Conservation (phyloP, 2,797 vertebrate genomes). For the Tokudaia muenninki region DNA sequence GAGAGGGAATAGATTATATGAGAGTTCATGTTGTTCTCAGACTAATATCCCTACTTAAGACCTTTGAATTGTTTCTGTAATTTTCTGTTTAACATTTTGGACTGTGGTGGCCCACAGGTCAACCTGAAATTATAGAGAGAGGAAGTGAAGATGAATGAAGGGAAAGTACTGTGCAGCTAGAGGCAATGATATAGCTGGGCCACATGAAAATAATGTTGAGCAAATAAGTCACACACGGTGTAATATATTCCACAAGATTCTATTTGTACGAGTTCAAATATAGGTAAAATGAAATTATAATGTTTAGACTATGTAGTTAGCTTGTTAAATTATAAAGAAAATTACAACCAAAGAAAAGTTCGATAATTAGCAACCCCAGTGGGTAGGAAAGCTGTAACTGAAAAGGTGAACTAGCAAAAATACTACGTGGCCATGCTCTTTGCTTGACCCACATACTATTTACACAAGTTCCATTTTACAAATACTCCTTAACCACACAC, state of each 20-base stretch:
- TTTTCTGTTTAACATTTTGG: neutral
- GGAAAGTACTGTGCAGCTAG: too few species aligned
- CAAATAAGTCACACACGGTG: neutral
- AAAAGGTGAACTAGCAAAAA: neutral
- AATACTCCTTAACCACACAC: neutral
- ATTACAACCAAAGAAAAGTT: neutral
- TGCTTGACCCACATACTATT: neutral
- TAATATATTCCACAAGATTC: neutral
- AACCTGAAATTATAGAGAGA: neutral
- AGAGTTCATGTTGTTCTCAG: neutral
- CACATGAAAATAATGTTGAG: neutral
- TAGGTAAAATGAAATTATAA: constrained; percentile 7
- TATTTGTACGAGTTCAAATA: neutral
- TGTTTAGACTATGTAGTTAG: neutral
- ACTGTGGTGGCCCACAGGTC: neutral
- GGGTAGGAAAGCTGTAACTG: neutral
- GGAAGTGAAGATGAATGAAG: neutral
- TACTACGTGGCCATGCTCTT: neutral
- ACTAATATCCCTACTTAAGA: neutral
- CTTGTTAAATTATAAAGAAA: constrained; percentile 6
- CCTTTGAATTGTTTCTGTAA: neutral
- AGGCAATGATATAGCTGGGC: neutral
- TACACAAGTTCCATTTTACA: neutral
- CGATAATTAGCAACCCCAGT: neutral
- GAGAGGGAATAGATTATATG: neutral